Base-by-base conservation (phyloP, 2,797 vertebrate species). In the Falco rusticolus region DNA sequence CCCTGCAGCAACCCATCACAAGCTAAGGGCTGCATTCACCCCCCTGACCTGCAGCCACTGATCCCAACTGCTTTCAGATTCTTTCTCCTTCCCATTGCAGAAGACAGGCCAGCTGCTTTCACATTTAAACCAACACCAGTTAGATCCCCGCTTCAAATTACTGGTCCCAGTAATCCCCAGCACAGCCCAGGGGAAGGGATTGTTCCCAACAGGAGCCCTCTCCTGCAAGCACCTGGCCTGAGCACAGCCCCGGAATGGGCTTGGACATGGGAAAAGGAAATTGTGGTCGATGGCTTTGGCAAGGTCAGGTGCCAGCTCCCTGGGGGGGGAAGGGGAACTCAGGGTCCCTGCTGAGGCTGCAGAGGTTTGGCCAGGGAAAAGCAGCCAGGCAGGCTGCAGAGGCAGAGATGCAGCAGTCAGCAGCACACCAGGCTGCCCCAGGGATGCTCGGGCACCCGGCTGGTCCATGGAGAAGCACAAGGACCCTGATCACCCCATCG, bases 401-500 rank as follows among this genome's bases (percentile, higher is more conserved):
- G 51, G 9, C 39, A 60, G 72, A 60, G 13, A 45, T 1, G 3
- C 4, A 31, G 60, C 24, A 3, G 31, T 0, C 1, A 1, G 24
- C 57, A 25, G 64, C 0, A 0, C 5, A 26, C 37, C 24, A 11
- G 54, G 41, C 68, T 69, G 61, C 16, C 64, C 64, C 22, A 3
- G 1, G 0, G 11, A 47, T 25, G 15, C 45, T 34, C 1, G 10
- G 56, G 48, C 61, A 51, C 3, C 18, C 1, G 13, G 31, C 25
- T 47, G 41, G 11, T 29, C 14, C 33, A 13, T 0, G 4, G 61
- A 41, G 54, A 13, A 86, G 57, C 4, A 1, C 72, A 75, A 61
- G 70, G 53, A 48, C 69, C 54, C 56, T 1, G 9, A 48, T 37
- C 26, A 20, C 16, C 54, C 59, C 2, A 0, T 8, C 1, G 0